A percentile compares a stretch with the other conserved stretches of the same genome.
phyloP scores from a whole-genome alignment of 2,113 vertebrate genomes.

The Antennarius striatus region DNA sequence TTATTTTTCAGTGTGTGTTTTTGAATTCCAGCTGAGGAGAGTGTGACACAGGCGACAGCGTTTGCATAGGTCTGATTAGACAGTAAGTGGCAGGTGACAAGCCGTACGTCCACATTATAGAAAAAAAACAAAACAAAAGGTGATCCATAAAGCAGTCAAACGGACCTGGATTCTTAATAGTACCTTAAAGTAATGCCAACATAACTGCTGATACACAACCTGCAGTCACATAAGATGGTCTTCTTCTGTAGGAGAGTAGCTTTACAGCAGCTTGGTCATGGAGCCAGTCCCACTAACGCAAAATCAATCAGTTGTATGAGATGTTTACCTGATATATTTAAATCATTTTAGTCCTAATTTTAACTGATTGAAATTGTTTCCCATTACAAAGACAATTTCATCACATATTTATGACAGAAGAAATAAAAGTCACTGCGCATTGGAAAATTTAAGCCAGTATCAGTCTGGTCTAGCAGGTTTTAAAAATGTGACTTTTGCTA shows the following conservation, averaged over 20 bases:
- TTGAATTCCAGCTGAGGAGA: conserved; percentile 61
- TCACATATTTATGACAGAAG: conserved; percentile 13
- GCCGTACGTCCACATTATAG: conserved; percentile 21
- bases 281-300: not conserved
- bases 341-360: not conserved
- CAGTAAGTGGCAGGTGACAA: conserved; percentile 42
- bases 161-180: conserved; percentile 6
- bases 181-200: conserved; percentile 7
- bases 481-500: too few relatives aligned
- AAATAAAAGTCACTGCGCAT: not conserved
- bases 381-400: not conserved
- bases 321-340: conserved; percentile 4
- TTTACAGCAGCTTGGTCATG: conserved; percentile 14
- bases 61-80: conserved; percentile 74
- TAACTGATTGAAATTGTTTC: not conserved
- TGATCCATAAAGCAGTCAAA: not conserved
- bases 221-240: not conserved
- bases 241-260: not conserved
- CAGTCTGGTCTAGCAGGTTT: too few relatives aligned
- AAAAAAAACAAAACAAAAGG: not conserved
- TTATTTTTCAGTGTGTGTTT: conserved; percentile 37
- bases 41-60: conserved; percentile 43
- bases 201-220: conserved; percentile 3
- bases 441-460: too few relatives aligned
- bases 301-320: not conserved